Conservation (phyloP, 2,888 invertebrate genomes). For the Tetanocera ferruginea region DNA sequence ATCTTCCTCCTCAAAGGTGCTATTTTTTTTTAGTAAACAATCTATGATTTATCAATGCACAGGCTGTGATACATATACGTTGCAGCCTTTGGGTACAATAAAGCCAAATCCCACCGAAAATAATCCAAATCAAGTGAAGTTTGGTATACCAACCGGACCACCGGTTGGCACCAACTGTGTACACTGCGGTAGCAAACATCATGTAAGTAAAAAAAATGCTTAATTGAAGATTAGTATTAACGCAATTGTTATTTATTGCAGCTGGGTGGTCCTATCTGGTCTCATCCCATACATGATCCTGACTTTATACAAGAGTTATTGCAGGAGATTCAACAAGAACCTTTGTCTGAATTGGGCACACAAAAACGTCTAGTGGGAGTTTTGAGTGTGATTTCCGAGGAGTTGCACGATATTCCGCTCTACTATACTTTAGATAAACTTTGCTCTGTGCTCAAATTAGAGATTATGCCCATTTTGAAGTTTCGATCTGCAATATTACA, state of each 20-base stretch:
- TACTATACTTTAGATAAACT: conserved; percentile 88
- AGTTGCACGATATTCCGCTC: conserved; percentile 85
- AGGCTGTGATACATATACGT: conserved; percentile 85
- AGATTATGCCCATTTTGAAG: conserved; percentile 78
- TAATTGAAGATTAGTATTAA: not conserved
- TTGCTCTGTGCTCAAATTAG: conserved; percentile 79
- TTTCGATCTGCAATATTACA: conserved; percentile 90
- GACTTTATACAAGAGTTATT: conserved; percentile 82
- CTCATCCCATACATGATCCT: conserved; percentile 84
- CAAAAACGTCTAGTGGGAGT: conserved; percentile 83
- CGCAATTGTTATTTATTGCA: conserved; percentile 60
- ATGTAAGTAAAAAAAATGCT: conserved; percentile 72
- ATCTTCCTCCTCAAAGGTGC: not conserved
- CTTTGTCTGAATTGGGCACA: conserved; percentile 75
- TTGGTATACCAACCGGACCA: conserved; percentile 79
- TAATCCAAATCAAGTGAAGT: conserved; percentile 75
- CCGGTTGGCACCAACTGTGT: conserved; percentile 77
- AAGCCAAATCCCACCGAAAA: conserved; percentile 74
- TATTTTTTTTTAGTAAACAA: conserved; percentile 76
- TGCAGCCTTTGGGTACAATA: conserved; percentile 82
- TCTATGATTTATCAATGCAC: conserved; percentile 91
- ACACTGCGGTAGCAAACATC: conserved; percentile 82
- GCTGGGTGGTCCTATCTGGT: conserved; percentile 96
- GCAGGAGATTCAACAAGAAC: conserved; percentile 68
- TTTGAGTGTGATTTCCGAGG: conserved; percentile 84